phyloP scores from a whole-genome alignment of 2,888 invertebrate species.

The Gnatocerus cornutus region DNA sequence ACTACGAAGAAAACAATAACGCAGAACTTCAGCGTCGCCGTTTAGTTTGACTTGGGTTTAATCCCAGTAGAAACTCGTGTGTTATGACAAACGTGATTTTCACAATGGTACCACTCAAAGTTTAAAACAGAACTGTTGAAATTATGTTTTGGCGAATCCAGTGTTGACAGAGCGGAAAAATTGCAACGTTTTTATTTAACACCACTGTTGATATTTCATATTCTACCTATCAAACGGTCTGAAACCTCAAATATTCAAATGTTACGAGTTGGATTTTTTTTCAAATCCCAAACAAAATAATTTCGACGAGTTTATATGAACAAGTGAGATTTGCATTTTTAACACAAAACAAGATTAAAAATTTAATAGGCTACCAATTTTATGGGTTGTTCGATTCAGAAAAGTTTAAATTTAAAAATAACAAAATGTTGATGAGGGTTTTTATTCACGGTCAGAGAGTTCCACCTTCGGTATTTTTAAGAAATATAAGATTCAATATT shows the following conservation, averaged over 20 bases:
- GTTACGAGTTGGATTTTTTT: not conserved
- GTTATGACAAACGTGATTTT: slow-evolving; percentile 33
- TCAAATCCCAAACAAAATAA: not conserved
- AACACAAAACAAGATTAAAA: not conserved
- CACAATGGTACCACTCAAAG: not conserved
- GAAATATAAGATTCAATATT: too few species aligned
- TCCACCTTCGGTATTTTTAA: too few species aligned
- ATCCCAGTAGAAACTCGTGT: slow-evolving; percentile 39
- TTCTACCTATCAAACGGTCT: not conserved
- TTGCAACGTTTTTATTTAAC: too few species aligned
- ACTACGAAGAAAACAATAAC: slow-evolving; percentile 57
- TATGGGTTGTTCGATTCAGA: not conserved
- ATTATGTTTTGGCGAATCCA: not conserved
- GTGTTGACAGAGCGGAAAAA: not conserved
- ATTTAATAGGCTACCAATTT: not conserved
- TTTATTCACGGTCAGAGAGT: too few species aligned
- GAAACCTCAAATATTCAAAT: not conserved
- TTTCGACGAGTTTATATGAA: not conserved
- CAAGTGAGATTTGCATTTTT: not conserved
- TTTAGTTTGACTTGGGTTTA: slow-evolving; percentile 41
- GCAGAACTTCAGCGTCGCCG: slow-evolving; percentile 45
- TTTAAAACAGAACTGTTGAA: not conserved
- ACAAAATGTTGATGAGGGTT: too few species aligned
- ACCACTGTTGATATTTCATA: too few species aligned
- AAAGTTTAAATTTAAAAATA: too few species aligned